These are phyloP conservation scores for Limosa lapponica DNA, from an alignment of 2,797 vertebrate genomes.

Conservation along the genomic window DNA sequence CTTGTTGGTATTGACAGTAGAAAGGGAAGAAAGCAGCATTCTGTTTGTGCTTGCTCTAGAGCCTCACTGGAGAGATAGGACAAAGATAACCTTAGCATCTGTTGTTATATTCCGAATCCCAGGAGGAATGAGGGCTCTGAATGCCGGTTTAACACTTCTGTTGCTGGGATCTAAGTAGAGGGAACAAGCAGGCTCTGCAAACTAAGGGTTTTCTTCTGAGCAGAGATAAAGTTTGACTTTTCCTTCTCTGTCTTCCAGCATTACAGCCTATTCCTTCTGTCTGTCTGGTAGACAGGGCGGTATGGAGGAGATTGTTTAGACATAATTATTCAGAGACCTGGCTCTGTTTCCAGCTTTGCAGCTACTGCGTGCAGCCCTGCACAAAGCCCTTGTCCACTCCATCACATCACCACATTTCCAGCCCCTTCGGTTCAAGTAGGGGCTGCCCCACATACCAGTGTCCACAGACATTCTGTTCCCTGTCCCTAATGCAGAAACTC, in stretches of 20 bases:
- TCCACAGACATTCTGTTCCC: background rate
- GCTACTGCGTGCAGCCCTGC: background rate
- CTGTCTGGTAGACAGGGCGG: background rate
- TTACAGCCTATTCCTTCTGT: background rate
- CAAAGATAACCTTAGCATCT: slow-evolving; percentile 41
- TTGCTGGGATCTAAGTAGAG: background rate
- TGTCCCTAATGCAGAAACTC: background rate
- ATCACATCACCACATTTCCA: background rate
- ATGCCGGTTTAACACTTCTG: slow-evolving; percentile 4
- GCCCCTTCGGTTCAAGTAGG: background rate
- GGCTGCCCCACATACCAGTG: background rate
- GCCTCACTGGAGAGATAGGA: background rate
- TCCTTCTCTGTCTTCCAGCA: background rate
- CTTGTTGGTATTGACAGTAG: background rate
- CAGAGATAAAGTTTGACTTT: background rate
- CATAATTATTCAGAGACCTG: background rate
- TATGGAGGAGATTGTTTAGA: background rate
- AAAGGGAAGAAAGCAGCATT: slow-evolving; percentile 6
- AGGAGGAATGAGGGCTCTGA: background rate
- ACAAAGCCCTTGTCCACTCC: background rate
- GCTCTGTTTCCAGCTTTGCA: background rate
- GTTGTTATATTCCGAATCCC: background rate
- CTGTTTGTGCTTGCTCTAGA: background rate
- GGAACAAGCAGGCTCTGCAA: background rate
- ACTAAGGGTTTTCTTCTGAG: background rate